Evolutionary conservation across 2,888 invertebrate genomes (phyloP).

Genomic region (Brachyptera risi): DNA sequence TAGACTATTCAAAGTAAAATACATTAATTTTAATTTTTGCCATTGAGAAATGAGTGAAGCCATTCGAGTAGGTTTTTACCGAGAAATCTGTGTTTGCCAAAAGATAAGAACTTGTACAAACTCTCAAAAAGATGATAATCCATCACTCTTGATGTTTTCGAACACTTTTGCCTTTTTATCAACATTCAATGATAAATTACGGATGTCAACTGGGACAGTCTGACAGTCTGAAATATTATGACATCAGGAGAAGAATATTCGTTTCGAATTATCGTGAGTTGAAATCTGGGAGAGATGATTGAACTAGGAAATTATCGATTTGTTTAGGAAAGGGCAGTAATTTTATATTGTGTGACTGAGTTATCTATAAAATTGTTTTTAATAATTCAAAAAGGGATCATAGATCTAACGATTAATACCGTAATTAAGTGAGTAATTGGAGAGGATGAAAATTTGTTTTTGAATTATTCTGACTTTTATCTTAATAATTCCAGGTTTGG

Average conservation of each 20-base stretch:
- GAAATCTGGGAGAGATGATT: not conserved
- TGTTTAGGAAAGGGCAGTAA: not conserved
- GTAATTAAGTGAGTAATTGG: too few relatives aligned
- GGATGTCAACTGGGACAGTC: slow-evolving; percentile 11
- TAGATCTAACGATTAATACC: not conserved
- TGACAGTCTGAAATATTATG: slow-evolving; percentile 4
- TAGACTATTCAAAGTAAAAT: too few relatives aligned
- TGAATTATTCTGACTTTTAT: too few relatives aligned
- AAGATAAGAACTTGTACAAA: not conserved
- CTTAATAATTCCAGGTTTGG: too few relatives aligned
- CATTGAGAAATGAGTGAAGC: too few relatives aligned
- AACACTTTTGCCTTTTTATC: slow-evolving; percentile 9
- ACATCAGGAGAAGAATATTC: not conserved
- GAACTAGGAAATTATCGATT: not conserved
- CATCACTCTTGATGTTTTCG: slow-evolving; percentile 11
- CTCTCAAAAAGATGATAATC: not conserved
- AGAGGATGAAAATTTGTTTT: not conserved
- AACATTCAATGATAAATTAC: slow-evolving; percentile 17
- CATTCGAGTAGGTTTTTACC: too few relatives aligned
- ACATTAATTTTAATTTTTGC: too few relatives aligned
- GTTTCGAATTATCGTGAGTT: not conserved
- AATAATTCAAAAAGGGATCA: too few relatives aligned
- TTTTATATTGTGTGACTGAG: too few relatives aligned
- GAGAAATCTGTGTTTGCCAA: not conserved
- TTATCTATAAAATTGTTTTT: too few relatives aligned